Base-by-base conservation (phyloP, 2,797 vertebrate species). In the Enteromius trimaculatus region DNA sequence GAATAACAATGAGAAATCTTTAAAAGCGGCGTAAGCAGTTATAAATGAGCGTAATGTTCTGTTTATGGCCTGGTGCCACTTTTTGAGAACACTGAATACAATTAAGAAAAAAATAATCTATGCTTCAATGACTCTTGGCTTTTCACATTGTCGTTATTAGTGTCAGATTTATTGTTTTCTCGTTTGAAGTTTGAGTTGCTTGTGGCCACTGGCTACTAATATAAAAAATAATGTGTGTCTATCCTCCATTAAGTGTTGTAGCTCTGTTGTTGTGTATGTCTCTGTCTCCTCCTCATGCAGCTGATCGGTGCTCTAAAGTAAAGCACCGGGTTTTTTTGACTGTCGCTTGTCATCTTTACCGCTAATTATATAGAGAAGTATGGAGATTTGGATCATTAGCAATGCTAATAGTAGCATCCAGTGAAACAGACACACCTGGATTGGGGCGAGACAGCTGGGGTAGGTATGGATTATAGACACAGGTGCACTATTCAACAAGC, bases 371-470 rank as follows among this genome's bases (percentile, higher is more conserved):
- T 87, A 88, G 87, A 81, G 87, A 85, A 82, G 84, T 87, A 88
- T 87, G 87, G 84, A 88, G 87, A 88, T 88, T 86, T 84, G 87
- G 79, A 82, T 87, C 85, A 87, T 88, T 88, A 88, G 87, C 87
- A 88, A 84, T 88, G 87, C 87, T 88, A 88, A 88, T 88, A 86
- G 86, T 86, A 88, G 87, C 85, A 83, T 85, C 79, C 83, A 78
- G 86, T 87, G 87, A 88, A 88, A 87, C 86, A 86, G 84, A 87
- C 87, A 88, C 87, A 88, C 87, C 87, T 88, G 87, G 87, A 84
- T 85, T 71, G 87, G 84, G 85, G 79, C 81, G 86, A 88, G 86
- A 88, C 87, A 88, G 87, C 87, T 88, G 87, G 83, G 84, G 84
- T 85, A 85, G 87, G 81, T 88, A 88, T 88, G 86, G 86, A 85